Evolutionary conservation across 1,140 invertebrate genomes (phyloP).

Genomic region (Octopus bimaculoides): DNA sequence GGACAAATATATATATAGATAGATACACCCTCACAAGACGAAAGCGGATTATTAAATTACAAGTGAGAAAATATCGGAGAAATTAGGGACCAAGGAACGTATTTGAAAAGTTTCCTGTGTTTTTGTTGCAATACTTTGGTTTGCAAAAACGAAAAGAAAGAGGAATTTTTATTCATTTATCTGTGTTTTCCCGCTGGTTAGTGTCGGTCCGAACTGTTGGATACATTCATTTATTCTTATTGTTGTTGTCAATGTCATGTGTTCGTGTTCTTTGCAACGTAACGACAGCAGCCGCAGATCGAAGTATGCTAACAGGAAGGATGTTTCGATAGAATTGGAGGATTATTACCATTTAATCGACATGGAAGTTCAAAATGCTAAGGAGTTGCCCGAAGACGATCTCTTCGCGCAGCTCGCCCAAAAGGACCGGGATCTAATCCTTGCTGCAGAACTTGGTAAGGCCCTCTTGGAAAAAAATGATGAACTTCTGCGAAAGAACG

Average conservation of each 20-base stretch:
- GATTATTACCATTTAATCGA: neutral
- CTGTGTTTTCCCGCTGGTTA: neutral
- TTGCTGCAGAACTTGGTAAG: conserved; percentile 93
- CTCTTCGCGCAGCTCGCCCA: conserved; percentile 81
- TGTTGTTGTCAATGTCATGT: neutral
- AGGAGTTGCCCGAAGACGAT: conserved; percentile 63
- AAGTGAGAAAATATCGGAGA: neutral
- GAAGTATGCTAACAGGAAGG: neutral
- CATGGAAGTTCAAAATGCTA: neutral
- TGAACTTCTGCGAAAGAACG: conserved; percentile 77
- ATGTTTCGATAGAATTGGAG: neutral
- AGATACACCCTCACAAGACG: neutral
- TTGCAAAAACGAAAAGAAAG: neutral
- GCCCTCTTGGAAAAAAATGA: conserved; percentile 92
- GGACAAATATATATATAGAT: neutral
- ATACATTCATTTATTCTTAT: neutral
- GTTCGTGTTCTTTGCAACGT: neutral
- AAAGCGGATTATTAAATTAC: no score
- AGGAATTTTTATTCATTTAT: neutral
- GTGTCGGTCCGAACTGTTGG: neutral
- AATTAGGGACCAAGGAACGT: neutral
- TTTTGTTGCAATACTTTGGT: neutral
- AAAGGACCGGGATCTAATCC: conserved; percentile 86
- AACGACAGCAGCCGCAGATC: neutral
- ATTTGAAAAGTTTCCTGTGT: neutral